Conservation (phyloP, 2,113 vertebrate genomes). For the Pygoscelis antarcticus region DNA sequence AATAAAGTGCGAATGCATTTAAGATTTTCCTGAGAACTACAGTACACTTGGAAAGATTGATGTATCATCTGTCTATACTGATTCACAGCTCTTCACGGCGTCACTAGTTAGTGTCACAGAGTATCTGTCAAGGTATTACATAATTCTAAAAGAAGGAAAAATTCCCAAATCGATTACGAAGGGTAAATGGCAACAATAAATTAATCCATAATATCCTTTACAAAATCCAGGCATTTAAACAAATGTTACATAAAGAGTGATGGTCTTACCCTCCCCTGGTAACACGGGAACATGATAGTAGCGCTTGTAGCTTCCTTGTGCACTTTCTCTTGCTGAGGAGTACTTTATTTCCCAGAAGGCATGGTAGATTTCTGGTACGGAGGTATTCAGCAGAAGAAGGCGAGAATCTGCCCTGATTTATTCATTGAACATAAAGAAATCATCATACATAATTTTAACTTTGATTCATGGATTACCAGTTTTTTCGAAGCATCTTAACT, state of each 20-base stretch:
- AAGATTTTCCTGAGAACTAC: not conserved
- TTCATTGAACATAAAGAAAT: not conserved
- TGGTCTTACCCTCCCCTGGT: not conserved
- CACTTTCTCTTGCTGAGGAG: not conserved
- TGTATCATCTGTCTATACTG: not conserved
- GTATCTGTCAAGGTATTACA: not conserved
- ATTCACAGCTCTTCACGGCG: not conserved
- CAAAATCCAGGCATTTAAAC: not conserved
- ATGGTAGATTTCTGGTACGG: not conserved
- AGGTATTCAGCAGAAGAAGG: not conserved
- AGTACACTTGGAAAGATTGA: not conserved
- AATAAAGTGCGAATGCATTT: not conserved
- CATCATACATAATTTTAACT: not conserved
- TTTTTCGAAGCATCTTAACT: not conserved
- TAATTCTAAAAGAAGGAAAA: not conserved
- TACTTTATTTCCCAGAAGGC: not conserved
- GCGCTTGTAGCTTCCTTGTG: not conserved
- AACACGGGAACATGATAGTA: accelerated
- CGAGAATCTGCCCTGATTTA: not conserved
- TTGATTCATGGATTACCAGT: not conserved
- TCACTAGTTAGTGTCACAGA: not conserved
- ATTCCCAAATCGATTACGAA: not conserved
- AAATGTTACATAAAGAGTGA: not conserved
- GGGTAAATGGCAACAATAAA: not conserved
- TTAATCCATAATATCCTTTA: not conserved